Base-by-base conservation (phyloP, 2,113 vertebrate genomes). In the Dryoscopus gambensis region DNA sequence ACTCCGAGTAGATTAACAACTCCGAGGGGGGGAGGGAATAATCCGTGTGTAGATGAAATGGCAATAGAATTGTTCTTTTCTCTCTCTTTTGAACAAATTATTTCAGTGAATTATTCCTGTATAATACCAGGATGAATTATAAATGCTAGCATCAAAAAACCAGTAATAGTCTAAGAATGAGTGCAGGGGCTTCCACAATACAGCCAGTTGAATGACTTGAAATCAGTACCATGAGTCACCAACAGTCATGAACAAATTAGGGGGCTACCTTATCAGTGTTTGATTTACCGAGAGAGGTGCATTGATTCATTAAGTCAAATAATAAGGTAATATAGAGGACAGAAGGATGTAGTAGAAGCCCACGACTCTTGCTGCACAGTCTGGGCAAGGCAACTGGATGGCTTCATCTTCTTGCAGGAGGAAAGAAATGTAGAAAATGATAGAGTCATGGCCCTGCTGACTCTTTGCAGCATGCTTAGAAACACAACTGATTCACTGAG, bases 31-130 rank as follows among this genome's bases (percentile, higher is more conserved):
- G n/a, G n/a, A n/a, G n/a, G n/a, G n/a, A n/a, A n/a, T n/a, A n/a
- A n/a, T n/a, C n/a, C n/a, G n/a, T 40, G 33, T 27, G 44, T 30
- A 79, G 52, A 76, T 35, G 13, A 92, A 92, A 89, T 3, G 2
- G 21, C 28, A 87, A 24, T 27, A 77, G 39, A 84, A 91, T 56
- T 1, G 0, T 40, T 65, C 19, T 83, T 79, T 64, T 27, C 17
- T 46, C 40, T 62, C 31, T 62, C 22, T 78, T 80, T 75, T 44
- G 44, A 89, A 47, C 24, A 75, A 49, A 87, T 44, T 46, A 40
- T 87, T 92, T 87, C 56, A 68, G 46, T 60, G 20, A 84, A 91
- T 94, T 63, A 56, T 87, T 82, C 25, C 56, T 57, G 13, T n/a
- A 35, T 44, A 93, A 89, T 20, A 75, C 4, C 23, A 53, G n/a